Base-by-base conservation (phyloP, 2,797 vertebrate species). In the Sebastes kiyomatsui region DNA sequence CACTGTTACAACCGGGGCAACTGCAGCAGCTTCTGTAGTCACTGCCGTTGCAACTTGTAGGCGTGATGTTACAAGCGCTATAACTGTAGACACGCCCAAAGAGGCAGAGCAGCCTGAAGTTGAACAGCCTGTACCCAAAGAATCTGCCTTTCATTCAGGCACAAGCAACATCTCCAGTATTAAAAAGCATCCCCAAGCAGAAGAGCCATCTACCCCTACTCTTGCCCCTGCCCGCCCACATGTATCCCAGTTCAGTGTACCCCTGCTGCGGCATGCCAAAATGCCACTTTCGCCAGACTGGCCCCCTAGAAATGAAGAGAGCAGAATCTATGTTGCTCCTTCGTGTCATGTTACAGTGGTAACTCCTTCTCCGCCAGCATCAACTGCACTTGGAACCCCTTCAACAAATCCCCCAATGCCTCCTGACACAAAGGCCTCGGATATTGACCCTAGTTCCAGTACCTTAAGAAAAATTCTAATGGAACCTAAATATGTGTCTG, bases 391-490 rank as follows among this genome's bases (percentile, higher is more conserved):
- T 82, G 94, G 88, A 80, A 86, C 79, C 10, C 83, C 94, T 72
- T 89, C 94, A 83, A 60, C 90, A 81, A 96, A 96, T 86, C 96
- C 98, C 0, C 96, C 98, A 0, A 95, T 98, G 80, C 98, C 98
- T 0, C 97, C 98, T 0, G 98, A 99, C 87, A 99, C 99, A 0
- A 99, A 99, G 93, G 98, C 98, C 0, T 99, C 98, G 0, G 99
- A 99, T 68, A 91, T 99, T 0, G 97, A 99, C 80, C 95, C 97
- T 0, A 98, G 96, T 89, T 99, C 99, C 32, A 99, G 98, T 88
- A 99, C 99, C 0, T 93, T 99, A 91, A 96, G 99, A 81, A 99
- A 99, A 93, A 99, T 99, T 75, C 95, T 99, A 75, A 99, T 99
- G 98, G 99, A 99, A 91, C 99, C 99, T 28, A 99, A 99, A 77